A percentile compares a stretch with the other conserved stretches of the same genome.
phyloP scores from a whole-genome alignment of 2,888 invertebrate genomes.

The Eudasyphora cyanicolor region DNA sequence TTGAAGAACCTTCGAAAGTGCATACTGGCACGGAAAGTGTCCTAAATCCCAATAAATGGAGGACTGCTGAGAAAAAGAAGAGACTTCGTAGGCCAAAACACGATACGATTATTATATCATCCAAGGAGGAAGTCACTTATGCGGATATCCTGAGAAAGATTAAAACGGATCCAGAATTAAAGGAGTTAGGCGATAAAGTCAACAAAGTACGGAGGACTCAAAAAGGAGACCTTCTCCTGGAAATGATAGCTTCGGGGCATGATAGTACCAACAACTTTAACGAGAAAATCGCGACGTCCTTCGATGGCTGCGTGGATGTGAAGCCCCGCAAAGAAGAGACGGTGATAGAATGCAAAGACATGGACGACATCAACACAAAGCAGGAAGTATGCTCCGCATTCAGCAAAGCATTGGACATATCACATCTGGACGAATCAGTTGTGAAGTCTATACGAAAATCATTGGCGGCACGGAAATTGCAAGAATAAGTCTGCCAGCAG shows the following conservation, averaged over 20 bases:
- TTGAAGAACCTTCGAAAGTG: too few species aligned
- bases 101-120: neutral
- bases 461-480: too few species aligned
- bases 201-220: neutral
- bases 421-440: neutral
- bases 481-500: neutral
- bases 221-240: slow-evolving; percentile 3
- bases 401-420: neutral
- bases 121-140: neutral
- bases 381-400: neutral
- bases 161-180: neutral
- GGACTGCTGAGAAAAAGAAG: too few species aligned
- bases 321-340: neutral
- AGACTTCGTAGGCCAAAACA: too few species aligned
- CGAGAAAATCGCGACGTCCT: neutral
- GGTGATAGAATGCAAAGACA: neutral
- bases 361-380: neutral
- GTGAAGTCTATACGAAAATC: neutral
- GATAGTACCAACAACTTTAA: neutral
- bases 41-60: too few species aligned
- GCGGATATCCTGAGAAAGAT: slow-evolving; percentile 12
- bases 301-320: neutral
- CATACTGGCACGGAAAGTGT: too few species aligned
- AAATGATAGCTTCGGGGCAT: neutral
- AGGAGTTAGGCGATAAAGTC: neutral